Evolutionary conservation across 2,797 vertebrate genomes (phyloP).

Genomic region (Tapirus indicus): DNA sequence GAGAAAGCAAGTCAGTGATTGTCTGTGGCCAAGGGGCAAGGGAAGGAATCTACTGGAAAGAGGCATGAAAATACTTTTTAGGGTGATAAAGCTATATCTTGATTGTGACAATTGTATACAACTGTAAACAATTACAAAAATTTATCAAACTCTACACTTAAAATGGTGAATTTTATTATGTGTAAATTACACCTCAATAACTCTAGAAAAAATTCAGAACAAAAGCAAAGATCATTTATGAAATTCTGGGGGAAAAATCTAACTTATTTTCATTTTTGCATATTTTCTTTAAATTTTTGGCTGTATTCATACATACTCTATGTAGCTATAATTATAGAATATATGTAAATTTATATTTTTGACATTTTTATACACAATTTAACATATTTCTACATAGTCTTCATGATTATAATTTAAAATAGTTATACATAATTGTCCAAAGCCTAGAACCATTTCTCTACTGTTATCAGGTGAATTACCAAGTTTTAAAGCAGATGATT

Average conservation of each 20-base stretch:
- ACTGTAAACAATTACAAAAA: background rate
- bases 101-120: background rate
- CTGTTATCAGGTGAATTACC: background rate
- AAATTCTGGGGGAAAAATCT: background rate
- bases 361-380: constrained; percentile 16
- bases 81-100: background rate
- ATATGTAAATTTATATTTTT: constrained; percentile 20
- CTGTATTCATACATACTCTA: background rate
- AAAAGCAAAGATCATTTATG: constrained; percentile 22
- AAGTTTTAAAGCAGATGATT: constrained; percentile 43
- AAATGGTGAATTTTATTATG: background rate
- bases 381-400: background rate
- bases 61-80: background rate
- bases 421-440: background rate
- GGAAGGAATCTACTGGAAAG: background rate
- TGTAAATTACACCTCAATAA: background rate
- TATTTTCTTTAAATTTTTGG: constrained; percentile 40
- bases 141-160: background rate
- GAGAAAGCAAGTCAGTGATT: background rate
- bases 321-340: background rate
- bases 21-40: background rate
- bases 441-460: background rate
- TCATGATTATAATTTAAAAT: constrained; percentile 21
- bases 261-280: constrained; percentile 29
- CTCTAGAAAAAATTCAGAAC: background rate